These are phyloP conservation scores for Tragopan temminckii DNA, from an alignment of 2,797 vertebrate species.

Conservation along the genomic window DNA sequence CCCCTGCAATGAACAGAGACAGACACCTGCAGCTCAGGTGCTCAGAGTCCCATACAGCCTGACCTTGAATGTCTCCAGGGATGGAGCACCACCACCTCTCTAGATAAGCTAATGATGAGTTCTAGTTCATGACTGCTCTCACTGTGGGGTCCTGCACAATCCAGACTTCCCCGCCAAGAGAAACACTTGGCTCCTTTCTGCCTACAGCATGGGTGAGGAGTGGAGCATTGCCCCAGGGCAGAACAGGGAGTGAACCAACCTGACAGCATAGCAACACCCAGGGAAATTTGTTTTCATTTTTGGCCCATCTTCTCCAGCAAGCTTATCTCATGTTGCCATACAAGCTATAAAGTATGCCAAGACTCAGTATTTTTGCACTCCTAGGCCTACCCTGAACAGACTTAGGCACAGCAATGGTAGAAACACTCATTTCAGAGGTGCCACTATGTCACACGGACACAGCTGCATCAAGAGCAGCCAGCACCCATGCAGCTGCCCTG, in stretches of 20 bases:
- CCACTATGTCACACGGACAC: neutral
- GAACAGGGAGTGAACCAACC: conserved; percentile 49
- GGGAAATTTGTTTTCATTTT: conserved; percentile 40
- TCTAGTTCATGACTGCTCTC: neutral
- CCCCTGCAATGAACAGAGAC: too few species aligned
- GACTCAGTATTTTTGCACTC: conserved; percentile 2
- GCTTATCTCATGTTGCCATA: conserved; percentile 16
- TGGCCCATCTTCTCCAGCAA: conserved; percentile 11
- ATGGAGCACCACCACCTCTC: too few species aligned
- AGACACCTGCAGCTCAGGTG: too few species aligned
- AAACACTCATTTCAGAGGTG: fast-evolving
- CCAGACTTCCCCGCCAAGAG: neutral
- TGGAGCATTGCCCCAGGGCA: neutral
- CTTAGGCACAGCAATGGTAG: neutral
- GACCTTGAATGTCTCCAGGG: too few species aligned
- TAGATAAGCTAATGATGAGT: too few species aligned
- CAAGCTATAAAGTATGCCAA: conserved; percentile 21
- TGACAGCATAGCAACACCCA: conserved; percentile 48
- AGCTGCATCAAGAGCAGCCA: neutral
- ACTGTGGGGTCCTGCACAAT: conserved; percentile 7
- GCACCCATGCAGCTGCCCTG: neutral
- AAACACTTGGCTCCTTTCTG: conserved; percentile 43
- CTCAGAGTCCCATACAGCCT: too few species aligned
- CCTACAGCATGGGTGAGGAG: conserved; percentile 47
- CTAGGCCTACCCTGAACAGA: neutral